Conservation (phyloP, 2,797 vertebrate genomes). For the Chaetophractus vellerosus region DNA sequence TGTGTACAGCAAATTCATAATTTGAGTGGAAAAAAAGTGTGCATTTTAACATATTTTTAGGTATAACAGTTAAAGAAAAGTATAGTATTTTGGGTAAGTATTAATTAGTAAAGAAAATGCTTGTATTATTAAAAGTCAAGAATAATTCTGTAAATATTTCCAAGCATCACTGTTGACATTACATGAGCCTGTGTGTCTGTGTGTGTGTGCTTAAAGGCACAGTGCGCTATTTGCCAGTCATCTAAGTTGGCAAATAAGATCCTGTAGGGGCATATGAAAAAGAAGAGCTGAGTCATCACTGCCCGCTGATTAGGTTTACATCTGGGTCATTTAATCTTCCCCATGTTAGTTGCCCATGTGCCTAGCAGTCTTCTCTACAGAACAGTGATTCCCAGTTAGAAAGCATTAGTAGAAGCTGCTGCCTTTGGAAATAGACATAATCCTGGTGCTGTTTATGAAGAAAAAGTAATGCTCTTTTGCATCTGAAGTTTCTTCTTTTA, state of each 20-base stretch:
- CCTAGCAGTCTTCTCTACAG: background rate
- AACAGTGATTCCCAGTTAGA: conserved; percentile 42
- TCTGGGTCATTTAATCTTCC: conserved; percentile 71
- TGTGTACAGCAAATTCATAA: conserved; percentile 57
- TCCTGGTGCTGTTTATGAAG: background rate
- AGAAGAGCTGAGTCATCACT: background rate
- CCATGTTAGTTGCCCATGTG: background rate
- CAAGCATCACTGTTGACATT: conserved; percentile 49
- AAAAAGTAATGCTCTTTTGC: background rate
- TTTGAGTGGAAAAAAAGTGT: conserved; percentile 28
- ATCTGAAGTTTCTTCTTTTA: conserved; percentile 21
- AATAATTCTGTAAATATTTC: conserved; percentile 71
- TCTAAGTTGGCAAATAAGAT: conserved; percentile 74
- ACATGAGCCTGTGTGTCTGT: background rate
- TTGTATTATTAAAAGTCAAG: conserved; percentile 63
- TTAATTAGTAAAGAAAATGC: conserved; percentile 68
- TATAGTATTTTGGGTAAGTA: conserved; percentile 69
- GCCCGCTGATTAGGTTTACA: conserved; percentile 61
- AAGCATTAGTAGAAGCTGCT: conserved; percentile 29
- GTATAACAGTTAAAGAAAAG: conserved; percentile 69
- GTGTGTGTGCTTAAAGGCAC: conserved; percentile 49
- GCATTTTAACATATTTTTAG: conserved; percentile 66
- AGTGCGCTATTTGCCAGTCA: conserved; percentile 64
- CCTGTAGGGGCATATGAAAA: conserved; percentile 70
- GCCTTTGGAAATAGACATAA: conserved; percentile 45